Evolutionary conservation across 2,888 invertebrate species (phyloP), one percentile per base, ranked within the genome.

Genomic region (Parnassius mnemosyne): DNA sequence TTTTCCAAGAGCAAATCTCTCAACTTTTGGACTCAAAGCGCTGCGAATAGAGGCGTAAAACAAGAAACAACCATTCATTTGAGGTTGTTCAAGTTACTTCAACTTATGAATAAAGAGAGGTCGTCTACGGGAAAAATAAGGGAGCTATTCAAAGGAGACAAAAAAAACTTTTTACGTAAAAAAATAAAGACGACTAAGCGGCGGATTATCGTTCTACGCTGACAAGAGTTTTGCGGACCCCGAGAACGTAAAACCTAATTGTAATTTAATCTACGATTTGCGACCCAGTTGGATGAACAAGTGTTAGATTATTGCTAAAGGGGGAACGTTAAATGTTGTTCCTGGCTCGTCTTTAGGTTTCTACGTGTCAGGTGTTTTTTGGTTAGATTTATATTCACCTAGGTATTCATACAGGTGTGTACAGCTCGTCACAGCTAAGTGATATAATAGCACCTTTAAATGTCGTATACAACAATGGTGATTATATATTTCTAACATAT

Each of bases 61-160:
- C 87, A 89, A 89, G 84, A 86, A 90, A 90, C 89, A 88, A 80
- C 90, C 89, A 85, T 90, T 89, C 87, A 89, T 90, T 91, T 89
- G 85, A 83, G 87, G 83, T 80, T 84, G 84, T 87, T 84, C 80
- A 82, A 87, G 87, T 89, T 87, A 84, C 88, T 85, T 86, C 85
- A 85, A 83, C 73, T 89, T 89, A 89, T 89, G 88, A 89, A 89
- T 89, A 89, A 89, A 88, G 85, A 86, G 87, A 53, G 85, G 80
- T 79, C 81, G 81, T 79, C 77, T 76, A 74, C 71, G 74, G 79
- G 80, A 83, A 86, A 85, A 89, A 85, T 84, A 79, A 83, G 80
- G 81, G 80, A 81, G 83, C 84, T 85, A 85, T 87, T 86, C 83
- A 83, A 83, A 85, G 78, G 83, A 79, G 85, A 83, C 83, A 85